These are phyloP conservation scores for Sclerurus mexicanus DNA, from an alignment of 2,113 vertebrate species.

Conservation along the genomic window DNA sequence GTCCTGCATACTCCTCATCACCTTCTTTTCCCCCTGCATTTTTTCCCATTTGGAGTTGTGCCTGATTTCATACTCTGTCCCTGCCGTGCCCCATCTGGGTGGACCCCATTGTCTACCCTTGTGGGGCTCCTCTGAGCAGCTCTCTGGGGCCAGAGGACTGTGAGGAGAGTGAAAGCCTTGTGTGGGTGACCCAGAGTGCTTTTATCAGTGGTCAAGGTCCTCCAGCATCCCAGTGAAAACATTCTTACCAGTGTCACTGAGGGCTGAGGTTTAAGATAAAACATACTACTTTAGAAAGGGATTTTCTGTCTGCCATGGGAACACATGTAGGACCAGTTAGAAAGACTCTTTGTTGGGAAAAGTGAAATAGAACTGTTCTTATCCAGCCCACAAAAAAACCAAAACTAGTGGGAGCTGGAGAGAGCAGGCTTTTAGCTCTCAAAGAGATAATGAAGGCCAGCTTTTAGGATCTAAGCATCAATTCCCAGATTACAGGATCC, in stretches of 20 bases:
- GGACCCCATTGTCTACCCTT: neutral
- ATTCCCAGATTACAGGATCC: conserved; percentile 6
- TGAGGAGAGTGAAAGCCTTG: neutral
- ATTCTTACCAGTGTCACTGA: neutral
- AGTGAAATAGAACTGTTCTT: neutral
- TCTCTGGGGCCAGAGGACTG: neutral
- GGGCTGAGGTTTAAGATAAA: neutral
- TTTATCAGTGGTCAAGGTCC: neutral
- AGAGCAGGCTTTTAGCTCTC: neutral
- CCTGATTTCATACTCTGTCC: neutral
- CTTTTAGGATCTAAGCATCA: conserved; percentile 28
- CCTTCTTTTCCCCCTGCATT: neutral
- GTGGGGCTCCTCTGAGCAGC: neutral
- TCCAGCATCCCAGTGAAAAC: neutral
- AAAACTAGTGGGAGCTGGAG: neutral
- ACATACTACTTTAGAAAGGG: neutral
- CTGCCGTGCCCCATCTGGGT: neutral
- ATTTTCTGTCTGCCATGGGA: neutral
- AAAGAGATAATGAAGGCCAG: neutral
- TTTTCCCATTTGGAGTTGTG: neutral
- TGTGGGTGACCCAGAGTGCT: neutral
- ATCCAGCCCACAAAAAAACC: neutral
- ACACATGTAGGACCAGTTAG: conserved; percentile 6
- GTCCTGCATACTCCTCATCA: neutral
- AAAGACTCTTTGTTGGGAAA: conserved; percentile 31